These are phyloP conservation scores for Tinea semifulvella DNA, from an alignment of 2,888 invertebrate genomes.

Conservation along the genomic window DNA sequence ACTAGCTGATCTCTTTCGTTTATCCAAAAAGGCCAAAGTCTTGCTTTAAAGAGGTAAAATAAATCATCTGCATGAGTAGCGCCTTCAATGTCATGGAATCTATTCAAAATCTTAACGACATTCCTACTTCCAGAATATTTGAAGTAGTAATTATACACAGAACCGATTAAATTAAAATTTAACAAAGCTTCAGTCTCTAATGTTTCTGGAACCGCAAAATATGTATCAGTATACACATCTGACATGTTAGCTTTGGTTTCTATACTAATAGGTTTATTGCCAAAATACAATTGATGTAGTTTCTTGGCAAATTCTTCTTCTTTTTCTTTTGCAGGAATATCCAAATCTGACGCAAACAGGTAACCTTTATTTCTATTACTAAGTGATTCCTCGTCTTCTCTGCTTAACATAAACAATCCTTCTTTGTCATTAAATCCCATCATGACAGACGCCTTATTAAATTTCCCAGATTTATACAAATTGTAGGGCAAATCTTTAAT, in stretches of 20 bases:
- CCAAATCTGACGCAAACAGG: slow-evolving; percentile 47
- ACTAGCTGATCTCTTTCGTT: slow-evolving; percentile 31
- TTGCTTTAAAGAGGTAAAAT: slow-evolving; percentile 41
- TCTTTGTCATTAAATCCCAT: slow-evolving; percentile 45
- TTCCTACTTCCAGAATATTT: slow-evolving; percentile 46
- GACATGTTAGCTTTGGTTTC: slow-evolving; percentile 37
- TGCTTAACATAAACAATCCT: slow-evolving; percentile 34
- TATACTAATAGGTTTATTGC: slow-evolving; percentile 45
- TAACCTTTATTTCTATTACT: slow-evolving; percentile 34
- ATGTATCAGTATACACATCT: slow-evolving; percentile 44
- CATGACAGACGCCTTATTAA: slow-evolving; percentile 32
- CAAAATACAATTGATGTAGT: slow-evolving; percentile 50
- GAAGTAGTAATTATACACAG: slow-evolving; percentile 46
- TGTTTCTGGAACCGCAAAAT: slow-evolving; percentile 46
- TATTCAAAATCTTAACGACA: slow-evolving; percentile 33
- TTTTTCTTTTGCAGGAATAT: slow-evolving; percentile 36
- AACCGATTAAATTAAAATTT: slow-evolving; percentile 26
- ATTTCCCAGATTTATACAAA: slow-evolving; percentile 29
- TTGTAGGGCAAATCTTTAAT: slow-evolving; percentile 46
- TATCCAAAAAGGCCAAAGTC: slow-evolving; percentile 36
- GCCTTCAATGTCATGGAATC: slow-evolving; percentile 31
- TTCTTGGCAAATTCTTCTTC: slow-evolving; percentile 30
- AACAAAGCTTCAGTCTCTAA: slow-evolving; percentile 33
- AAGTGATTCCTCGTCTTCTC: slow-evolving; percentile 29
- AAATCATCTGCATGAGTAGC: slow-evolving; percentile 53